Conservation (phyloP, 2,113 vertebrate genomes). For the Heterotis niloticus region DNA sequence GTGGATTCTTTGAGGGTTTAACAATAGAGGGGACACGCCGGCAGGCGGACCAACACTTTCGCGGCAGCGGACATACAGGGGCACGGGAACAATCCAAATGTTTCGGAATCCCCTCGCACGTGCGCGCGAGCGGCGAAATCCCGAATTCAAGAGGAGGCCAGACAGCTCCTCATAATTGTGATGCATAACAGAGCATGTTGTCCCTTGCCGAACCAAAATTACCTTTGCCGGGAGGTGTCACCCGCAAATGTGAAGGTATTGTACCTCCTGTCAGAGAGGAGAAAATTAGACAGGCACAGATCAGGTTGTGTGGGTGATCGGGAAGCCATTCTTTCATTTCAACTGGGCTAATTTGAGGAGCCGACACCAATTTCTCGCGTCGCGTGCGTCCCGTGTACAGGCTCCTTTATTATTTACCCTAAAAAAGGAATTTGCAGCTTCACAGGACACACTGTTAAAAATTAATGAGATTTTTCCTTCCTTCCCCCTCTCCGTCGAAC, state of each 20-base stretch:
- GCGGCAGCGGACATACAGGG: background rate
- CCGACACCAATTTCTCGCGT: constrained; percentile 27
- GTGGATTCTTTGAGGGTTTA: background rate
- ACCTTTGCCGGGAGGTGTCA: background rate
- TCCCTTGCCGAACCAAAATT: background rate
- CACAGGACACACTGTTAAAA: constrained; percentile 19
- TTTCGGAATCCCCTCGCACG: background rate
- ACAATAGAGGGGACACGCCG: background rate
- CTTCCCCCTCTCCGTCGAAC: background rate
- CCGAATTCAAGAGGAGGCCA: background rate
- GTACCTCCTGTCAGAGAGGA: background rate
- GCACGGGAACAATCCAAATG: no score
- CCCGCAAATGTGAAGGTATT: background rate
- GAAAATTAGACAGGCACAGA: constrained; percentile 19
- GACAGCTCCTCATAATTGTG: background rate
- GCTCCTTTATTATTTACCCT: constrained; percentile 27
- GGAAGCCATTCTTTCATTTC: constrained; percentile 25
- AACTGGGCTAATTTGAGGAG: constrained; percentile 26
- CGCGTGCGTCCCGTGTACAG: constrained; percentile 4
- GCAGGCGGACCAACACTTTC: background rate
- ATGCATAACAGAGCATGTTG: constrained; percentile 4
- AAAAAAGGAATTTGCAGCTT: constrained; percentile 24
- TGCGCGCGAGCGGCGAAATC: no score
- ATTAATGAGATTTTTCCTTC: constrained; percentile 27
- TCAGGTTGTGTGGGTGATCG: constrained; percentile 15